These are phyloP conservation scores for Ommatoiulus sabulosus DNA, from an alignment of 2,888 invertebrate species.

Conservation along the genomic window DNA sequence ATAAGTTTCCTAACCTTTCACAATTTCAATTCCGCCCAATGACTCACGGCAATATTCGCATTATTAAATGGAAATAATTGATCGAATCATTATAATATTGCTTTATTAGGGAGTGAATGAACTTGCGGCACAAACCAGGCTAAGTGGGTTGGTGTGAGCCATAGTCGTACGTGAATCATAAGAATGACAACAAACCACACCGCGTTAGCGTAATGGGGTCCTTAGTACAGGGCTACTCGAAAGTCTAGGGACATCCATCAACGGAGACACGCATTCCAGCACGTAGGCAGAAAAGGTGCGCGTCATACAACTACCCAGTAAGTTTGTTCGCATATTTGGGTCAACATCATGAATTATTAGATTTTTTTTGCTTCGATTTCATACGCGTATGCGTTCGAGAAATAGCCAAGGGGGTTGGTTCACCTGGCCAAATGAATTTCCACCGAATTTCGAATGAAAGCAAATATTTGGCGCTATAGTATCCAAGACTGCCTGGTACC, in stretches of 20 bases:
- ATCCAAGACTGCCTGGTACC: not conserved
- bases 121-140: not conserved
- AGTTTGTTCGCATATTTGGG: not conserved
- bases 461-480: conserved; percentile 29
- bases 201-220: not conserved
- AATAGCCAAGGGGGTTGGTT: not conserved
- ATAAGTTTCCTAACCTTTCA: not conserved
- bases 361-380: not conserved
- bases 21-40: conserved; percentile 37
- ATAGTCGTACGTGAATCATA: not conserved
- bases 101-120: conserved; percentile 21
- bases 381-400: conserved; percentile 5
- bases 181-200: not conserved
- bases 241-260: not conserved
- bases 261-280: not conserved
- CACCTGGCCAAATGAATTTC: conserved; percentile 31
- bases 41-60: conserved; percentile 5
- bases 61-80: conserved; percentile 29
- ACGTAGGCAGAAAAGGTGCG: not conserved
- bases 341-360: conserved; percentile 2
- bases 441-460: not conserved
- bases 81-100: conserved; percentile 19
- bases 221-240: not conserved
- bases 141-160: conserved; percentile 24
- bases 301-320: not conserved